phyloP scores from a whole-genome alignment of 2,797 vertebrate genomes.

The Ciconia nigra region DNA sequence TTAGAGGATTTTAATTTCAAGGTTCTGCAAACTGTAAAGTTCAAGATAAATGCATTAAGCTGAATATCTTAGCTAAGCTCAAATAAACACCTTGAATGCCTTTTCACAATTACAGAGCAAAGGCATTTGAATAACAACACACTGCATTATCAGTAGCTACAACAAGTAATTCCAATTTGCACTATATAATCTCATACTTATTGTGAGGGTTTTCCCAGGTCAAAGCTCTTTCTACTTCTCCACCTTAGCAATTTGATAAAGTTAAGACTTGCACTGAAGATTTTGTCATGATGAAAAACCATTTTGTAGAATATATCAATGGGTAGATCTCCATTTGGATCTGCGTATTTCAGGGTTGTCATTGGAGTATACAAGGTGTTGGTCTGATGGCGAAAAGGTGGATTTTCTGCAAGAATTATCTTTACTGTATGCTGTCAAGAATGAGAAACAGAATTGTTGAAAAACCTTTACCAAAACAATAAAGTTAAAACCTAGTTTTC shows the following conservation, averaged over 20 bases:
- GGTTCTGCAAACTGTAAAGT: not conserved
- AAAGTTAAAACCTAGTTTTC: not conserved
- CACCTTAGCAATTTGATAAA: conserved; percentile 85
- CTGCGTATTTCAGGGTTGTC: conserved; percentile 87
- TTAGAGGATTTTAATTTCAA: not conserved
- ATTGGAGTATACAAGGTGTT: conserved; percentile 86
- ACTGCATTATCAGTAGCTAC: not conserved
- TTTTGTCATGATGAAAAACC: conserved; percentile 87
- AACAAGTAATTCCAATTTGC: not conserved
- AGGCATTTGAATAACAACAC: not conserved
- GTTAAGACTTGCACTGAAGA: conserved; percentile 87
- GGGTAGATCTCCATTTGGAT: conserved; percentile 85
- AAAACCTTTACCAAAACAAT: not conserved
- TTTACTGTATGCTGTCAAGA: conserved; percentile 80
- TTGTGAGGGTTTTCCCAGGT: conserved; percentile 73
- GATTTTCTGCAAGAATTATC: conserved; percentile 84
- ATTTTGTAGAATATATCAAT: conserved; percentile 89
- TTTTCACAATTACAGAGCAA: not conserved
- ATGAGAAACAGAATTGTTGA: not conserved
- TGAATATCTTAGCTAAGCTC: not conserved
- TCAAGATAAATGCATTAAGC: not conserved
- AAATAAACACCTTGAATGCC: not conserved
- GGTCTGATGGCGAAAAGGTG: conserved; percentile 88
- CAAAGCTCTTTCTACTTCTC: conserved; percentile 85
- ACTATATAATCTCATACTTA: not conserved